Evolutionary conservation across 2,113 vertebrate genomes (phyloP), one percentile per base, ranked within the genome.

Genomic region (Anser cygnoides): DNA sequence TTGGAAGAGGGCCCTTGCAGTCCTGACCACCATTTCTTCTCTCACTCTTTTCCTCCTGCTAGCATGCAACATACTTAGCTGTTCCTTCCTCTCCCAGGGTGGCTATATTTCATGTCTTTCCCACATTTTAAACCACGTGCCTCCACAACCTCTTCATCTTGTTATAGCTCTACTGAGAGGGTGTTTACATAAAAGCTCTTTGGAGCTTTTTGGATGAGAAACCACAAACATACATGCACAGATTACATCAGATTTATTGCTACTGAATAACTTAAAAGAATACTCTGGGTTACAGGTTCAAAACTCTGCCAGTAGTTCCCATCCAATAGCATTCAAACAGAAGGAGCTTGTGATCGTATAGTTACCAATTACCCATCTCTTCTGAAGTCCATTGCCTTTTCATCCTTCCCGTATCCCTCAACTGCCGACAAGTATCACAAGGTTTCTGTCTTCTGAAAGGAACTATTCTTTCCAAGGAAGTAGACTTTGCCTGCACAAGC

Each of bases 101-200:
- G 73, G 74, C 54, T 85, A 12, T 90, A 91, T 73, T 94, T 96
- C 89, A 84, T 17, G 14, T 82, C 84, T 84, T 94, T 97, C 73
- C 73, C 90, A 90, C 76, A 91, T 94, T 90, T 92, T 73, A 87
- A 92, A 91, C 57, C 80, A 84, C 22, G 15, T 89, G 87, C 58
- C 66, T 94, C 8, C 13, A 91, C 0, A 2, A 93, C 77, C 91
- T 95, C 93, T 95, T 93, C 89, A 91, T 78, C 67, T 89, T 93
- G 66, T 91, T 95, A 91, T 66, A 93, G 92, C 70, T 94, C 89
- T 92, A 26, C 78, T 68, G 71, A 96, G 74, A 96, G 84, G 9
- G 74, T 95, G 87, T 95, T 97, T 94, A 92, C 50, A 93, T 82
- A 89, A 95, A 96, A 96, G 92, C 92, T 84, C 89, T 94, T 90